Conservation (phyloP, 2,888 invertebrate species). For the Leptodirus hochenwartii region DNA sequence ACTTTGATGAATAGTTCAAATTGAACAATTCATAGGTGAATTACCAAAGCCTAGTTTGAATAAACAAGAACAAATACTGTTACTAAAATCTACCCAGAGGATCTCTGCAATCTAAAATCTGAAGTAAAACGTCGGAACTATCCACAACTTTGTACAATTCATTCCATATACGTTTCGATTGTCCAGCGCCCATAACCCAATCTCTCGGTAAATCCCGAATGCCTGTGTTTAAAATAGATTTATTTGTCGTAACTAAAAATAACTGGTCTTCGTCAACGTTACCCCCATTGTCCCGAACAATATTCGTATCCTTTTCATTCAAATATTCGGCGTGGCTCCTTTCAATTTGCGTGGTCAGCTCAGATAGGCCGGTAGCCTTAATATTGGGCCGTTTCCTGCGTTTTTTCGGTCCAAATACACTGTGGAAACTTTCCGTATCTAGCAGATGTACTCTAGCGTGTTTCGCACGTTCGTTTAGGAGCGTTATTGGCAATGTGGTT, state of each 20-base stretch:
- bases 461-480: slow-evolving; percentile 83
- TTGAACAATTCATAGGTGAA: no score
- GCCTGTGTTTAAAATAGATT: no score
- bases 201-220: slow-evolving; percentile 68
- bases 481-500: slow-evolving; percentile 81
- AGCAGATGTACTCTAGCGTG: slow-evolving; percentile 83
- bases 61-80: no score
- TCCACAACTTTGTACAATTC: slow-evolving; percentile 98
- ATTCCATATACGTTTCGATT: slow-evolving; percentile 96
- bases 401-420: slow-evolving; percentile 90
- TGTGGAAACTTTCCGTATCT: slow-evolving; percentile 87
- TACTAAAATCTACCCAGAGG: no score
- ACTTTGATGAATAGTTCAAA: no score
- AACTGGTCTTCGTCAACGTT: no score
- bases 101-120: slow-evolving; percentile 93
- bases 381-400: slow-evolving; percentile 79
- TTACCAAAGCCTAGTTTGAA: no score
- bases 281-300: slow-evolving; percentile 64
- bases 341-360: slow-evolving; percentile 54
- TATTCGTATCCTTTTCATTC: slow-evolving; percentile 64
- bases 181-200: slow-evolving; percentile 90
- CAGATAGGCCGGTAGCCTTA: slow-evolving; percentile 55
- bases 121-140: slow-evolving; percentile 91
- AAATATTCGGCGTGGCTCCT: slow-evolving; percentile 61
- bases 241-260: no score